These are phyloP conservation scores for Brachyhypopomus gauderio DNA, from an alignment of 2,113 vertebrate species.

Conservation along the genomic window DNA sequence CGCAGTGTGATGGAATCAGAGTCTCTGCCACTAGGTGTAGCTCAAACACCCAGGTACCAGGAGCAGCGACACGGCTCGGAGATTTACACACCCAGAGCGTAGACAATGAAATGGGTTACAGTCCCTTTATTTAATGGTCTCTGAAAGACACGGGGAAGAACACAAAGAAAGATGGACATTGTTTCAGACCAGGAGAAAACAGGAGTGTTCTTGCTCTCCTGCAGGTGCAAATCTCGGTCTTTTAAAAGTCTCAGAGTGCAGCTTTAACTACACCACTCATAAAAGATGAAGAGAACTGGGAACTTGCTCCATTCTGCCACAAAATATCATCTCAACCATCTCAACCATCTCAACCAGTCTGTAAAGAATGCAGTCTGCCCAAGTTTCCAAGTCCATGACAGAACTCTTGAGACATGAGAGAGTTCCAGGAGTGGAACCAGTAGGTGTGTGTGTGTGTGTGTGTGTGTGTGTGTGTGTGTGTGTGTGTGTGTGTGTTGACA, in stretches of 20 bases:
- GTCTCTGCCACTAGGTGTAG: constrained; percentile 77
- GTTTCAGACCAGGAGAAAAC: not conserved
- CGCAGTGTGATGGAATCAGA: constrained; percentile 23
- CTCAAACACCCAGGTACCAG: constrained; percentile 73
- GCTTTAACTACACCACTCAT: constrained; percentile 21
- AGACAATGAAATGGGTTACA: constrained; percentile 47
- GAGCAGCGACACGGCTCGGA: not conserved
- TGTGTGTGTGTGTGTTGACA: constrained; percentile 14
- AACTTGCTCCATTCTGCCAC: not conserved
- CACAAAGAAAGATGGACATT: constrained; percentile 2
- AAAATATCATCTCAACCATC: not conserved
- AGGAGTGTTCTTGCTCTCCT: not conserved
- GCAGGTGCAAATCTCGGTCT: constrained; percentile 1
- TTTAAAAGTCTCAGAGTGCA: not conserved
- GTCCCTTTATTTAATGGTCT: constrained; percentile 40
- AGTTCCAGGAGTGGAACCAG: not conserved
- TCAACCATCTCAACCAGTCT: not conserved
- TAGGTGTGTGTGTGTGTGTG: not conserved
- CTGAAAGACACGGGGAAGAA: not conserved
- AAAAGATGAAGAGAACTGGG: constrained; percentile 12
- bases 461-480: constrained; percentile 1
- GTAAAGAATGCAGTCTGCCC: not conserved
- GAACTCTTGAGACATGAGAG: not conserved
- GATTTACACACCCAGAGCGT: constrained; percentile 35
- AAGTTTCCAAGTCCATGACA: not conserved